Evolutionary conservation across 2,888 invertebrate species (phyloP), one percentile per base, ranked within the genome.

Genomic region (Epiblema foenella): DNA sequence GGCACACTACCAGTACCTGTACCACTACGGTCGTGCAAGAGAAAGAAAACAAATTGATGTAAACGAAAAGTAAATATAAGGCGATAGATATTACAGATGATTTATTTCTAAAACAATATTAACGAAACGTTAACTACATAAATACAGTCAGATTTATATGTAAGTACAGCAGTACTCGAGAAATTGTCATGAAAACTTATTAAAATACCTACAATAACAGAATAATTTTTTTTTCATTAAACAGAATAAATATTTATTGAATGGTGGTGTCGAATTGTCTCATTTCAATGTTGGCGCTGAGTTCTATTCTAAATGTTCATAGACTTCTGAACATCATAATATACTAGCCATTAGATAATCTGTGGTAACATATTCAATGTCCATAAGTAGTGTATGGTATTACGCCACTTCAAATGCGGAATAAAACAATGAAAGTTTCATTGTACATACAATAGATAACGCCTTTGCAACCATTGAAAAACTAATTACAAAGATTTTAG

Each of bases 401-500:
- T 67, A 59, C 67, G 71, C 60, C 67, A 67, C 54, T 66, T 51
- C 37, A 46, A 60, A 66, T 29, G 15, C 56, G 51, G 51, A 71
- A 60, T 51, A 60, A 62, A 71, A 67, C 62, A 71, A 71, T 71
- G 66, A 39, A 67, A 56, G 66, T 37, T 71, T 65, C 65, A 71
- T 71, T 57, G 71, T 71, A 39, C 52, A 42, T 71, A 39, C 52
- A 42, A 49, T 42, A 67, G 66, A 67, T 67, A 67, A 67, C 56
- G 20, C 65, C 59, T 57, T 71, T 71, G 66, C 62, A 18, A 29
- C 67, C 18, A 62, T 71, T 57, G 66, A 57, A 57, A 56, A 62
- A 62, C 71, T 67, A 71, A 70, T 71, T 71, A 62, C 71, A 24
- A 24, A 66, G 71, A 71, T 71, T 67, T 62, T 18, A 71, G 71